Evolutionary conservation across 2,888 invertebrate species (phyloP).

Genomic region (Agonopterix alstromeriana): DNA sequence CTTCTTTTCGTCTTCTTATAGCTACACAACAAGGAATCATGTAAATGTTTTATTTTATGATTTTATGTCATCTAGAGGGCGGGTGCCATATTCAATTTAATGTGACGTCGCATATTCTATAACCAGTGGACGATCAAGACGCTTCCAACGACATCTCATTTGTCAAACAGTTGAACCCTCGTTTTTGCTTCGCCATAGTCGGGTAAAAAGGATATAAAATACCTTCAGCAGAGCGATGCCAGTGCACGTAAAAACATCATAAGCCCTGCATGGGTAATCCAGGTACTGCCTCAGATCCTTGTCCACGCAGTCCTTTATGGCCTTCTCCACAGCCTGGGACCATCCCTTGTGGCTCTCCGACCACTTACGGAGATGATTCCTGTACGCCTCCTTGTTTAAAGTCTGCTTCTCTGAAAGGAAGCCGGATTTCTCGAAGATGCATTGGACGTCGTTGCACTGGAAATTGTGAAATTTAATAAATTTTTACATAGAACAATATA

Average conservation of each 20-base stretch:
- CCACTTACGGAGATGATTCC: slow-evolving; percentile 47
- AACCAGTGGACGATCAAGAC: too few species aligned
- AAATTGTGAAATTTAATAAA: slow-evolving; percentile 12
- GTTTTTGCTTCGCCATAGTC: too few species aligned
- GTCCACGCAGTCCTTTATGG: slow-evolving; percentile 55
- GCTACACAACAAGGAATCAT: too few species aligned
- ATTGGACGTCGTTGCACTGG: slow-evolving; percentile 63
- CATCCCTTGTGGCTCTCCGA: slow-evolving; percentile 43
- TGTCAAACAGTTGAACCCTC: too few species aligned
- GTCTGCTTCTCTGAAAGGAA: slow-evolving; percentile 48
- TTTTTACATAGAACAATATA: not conserved
- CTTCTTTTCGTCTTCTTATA: too few species aligned
- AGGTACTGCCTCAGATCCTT: slow-evolving; percentile 54
- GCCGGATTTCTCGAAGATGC: slow-evolving; percentile 61
- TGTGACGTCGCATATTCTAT: too few species aligned
- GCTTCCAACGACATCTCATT: too few species aligned
- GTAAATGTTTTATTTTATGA: too few species aligned
- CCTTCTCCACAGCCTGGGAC: slow-evolving; percentile 48
- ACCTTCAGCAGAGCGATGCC: slow-evolving; percentile 68
- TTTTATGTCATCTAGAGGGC: too few species aligned
- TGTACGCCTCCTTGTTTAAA: slow-evolving; percentile 53
- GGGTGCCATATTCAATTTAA: too few species aligned
- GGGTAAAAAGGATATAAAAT: slow-evolving; percentile 2
- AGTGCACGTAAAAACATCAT: slow-evolving; percentile 64
- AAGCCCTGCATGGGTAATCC: slow-evolving; percentile 53